A percentile compares a stretch with the other conserved stretches of the same genome.
These are phyloP conservation scores for Megaceryle maxima DNA, from an alignment of 2,113 vertebrate species.

Conservation along the genomic window DNA sequence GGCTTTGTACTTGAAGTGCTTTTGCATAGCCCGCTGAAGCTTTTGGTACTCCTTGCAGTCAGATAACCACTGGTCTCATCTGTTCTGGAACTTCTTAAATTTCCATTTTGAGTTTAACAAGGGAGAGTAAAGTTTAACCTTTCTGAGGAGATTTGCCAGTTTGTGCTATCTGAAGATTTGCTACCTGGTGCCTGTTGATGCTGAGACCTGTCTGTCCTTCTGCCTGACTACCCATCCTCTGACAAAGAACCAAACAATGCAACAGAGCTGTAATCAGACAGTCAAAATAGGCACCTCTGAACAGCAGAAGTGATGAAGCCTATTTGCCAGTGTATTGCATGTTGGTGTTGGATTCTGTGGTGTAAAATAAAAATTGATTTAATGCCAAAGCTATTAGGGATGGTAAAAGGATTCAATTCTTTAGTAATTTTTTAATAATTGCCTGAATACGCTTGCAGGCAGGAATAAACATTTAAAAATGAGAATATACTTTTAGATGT, in stretches of 20 bases:
- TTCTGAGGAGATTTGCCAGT: neutral
- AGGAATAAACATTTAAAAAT: neutral
- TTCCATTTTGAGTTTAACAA: neutral
- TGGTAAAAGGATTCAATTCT: neutral
- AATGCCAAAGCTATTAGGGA: neutral
- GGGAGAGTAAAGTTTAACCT: neutral
- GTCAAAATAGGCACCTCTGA: neutral
- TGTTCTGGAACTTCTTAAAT: neutral
- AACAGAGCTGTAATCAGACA: neutral
- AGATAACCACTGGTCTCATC: neutral
- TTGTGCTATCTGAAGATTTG: neutral
- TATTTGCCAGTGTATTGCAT: neutral
- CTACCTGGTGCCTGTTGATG: neutral
- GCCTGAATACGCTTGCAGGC: neutral
- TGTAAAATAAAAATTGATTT: neutral
- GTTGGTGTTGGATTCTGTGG: neutral
- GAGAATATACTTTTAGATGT: neutral
- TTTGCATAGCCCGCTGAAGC: neutral
- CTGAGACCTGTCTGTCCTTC: neutral
- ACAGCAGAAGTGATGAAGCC: neutral
- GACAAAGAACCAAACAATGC: neutral
- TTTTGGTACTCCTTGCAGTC: neutral
- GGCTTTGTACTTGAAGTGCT: neutral
- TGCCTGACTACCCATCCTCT: neutral
- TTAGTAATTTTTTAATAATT: neutral